Evolutionary conservation across 2,888 invertebrate species (phyloP), one percentile per base, ranked within the genome.

Genomic region (Sphaerophoria taeniata): DNA sequence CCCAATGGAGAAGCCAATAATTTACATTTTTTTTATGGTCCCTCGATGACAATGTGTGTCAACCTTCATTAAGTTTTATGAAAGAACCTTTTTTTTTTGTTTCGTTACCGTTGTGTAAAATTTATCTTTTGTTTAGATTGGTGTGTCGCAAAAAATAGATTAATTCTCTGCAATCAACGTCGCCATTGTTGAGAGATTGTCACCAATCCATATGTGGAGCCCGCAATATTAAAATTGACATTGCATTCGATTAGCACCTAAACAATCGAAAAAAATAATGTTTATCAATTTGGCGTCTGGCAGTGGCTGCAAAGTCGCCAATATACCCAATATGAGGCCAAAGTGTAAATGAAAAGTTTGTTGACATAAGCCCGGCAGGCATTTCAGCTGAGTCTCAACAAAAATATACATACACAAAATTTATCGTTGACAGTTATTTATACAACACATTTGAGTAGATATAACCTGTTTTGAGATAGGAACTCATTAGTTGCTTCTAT

Each of bases 401-500:
- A 84, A 75, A 43, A 43, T 43, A 58, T 36, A 24, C 24, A 24
- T 24, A 24, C 24, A 24, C 24, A 84, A 67, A 79, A 79, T 79
- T 67, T 74, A 79, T 79, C 65, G 60, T 74, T 79, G 78, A 70
- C 83, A 78, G 70, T 58, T 83, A 79, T 83, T 83, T 36, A 51
- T 63, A 47, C 24, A 24, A 24, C 24, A 24, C 24, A 16, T 47
- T 31, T 34, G 36, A 24, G 39, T 16, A n/a, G n/a, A n/a, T n/a
- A 24, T 78, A 79, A 65, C 69, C 72, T 34, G 71, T 67, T 73
- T 16, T 51, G 73, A 43, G 73, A 63, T 83, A 60, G 56, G 56
- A 51, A 70, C 63, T 69, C 58, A 49, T 14, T 60, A 11, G 6
- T 43, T 43, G 43, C 12, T 39, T 6, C 9, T 24, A 24, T 39